These are phyloP conservation scores for Orthosia gracilis DNA, from an alignment of 2,888 invertebrate species.

Conservation along the genomic window DNA sequence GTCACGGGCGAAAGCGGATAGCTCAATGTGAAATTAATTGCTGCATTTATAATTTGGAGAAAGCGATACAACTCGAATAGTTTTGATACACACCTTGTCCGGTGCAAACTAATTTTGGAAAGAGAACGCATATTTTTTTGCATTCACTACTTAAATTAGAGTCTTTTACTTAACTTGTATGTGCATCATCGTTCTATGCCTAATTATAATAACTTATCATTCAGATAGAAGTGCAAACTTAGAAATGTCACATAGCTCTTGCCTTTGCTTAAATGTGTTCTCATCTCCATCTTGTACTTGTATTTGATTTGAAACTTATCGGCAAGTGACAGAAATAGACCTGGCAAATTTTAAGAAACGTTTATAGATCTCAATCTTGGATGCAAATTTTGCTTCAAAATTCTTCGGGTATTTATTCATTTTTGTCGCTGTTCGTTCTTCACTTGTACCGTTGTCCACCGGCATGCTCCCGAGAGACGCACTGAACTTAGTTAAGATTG, in stretches of 20 bases:
- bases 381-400: not conserved
- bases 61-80: not conserved
- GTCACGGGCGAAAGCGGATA: constrained; percentile 22
- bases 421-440: not conserved
- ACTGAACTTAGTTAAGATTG: constrained; percentile 71
- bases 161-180: not conserved
- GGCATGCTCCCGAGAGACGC: constrained; percentile 40
- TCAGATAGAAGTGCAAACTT: no score
- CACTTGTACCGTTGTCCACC: not conserved
- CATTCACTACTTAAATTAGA: not conserved
- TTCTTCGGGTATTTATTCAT: not conserved
- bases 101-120: not conserved
- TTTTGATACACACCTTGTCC: not conserved
- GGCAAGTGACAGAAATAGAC: not conserved
- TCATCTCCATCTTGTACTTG: not conserved
- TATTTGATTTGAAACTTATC: not conserved
- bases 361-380: no score
- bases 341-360: no score
- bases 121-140: not conserved
- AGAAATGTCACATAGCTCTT: not conserved
- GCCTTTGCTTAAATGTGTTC: not conserved
- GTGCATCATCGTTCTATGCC: not conserved
- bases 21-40: not conserved
- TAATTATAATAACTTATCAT: no score
- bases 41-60: not conserved